Evolutionary conservation across 2,113 vertebrate species (phyloP).

Genomic region (Poeciliopsis occidentalis): DNA sequence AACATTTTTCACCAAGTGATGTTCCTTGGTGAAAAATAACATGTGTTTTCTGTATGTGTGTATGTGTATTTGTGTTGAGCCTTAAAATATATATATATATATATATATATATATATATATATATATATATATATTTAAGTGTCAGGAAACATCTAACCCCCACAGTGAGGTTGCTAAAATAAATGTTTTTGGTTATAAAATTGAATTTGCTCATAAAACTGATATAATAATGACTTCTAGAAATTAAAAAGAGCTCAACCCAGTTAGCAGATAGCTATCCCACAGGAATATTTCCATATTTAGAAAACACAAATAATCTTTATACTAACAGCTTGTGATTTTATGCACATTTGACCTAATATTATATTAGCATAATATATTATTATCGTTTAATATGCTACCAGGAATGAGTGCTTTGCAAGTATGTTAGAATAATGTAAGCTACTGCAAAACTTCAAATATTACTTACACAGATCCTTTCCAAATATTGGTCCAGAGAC

Average conservation of each 20-base stretch:
- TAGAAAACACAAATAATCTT: background rate
- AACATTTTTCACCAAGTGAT: too few species aligned
- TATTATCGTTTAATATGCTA: background rate
- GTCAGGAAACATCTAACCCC: too few species aligned
- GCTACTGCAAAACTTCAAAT: conserved; percentile 36
- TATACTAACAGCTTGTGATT: background rate
- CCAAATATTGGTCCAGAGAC: conserved; percentile 36
- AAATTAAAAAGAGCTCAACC: too few species aligned
- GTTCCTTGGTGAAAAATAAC: too few species aligned
- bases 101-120: too few species aligned
- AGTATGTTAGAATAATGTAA: conserved; percentile 13
- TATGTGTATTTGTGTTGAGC: too few species aligned
- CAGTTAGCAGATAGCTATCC: background rate
- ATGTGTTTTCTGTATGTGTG: too few species aligned
- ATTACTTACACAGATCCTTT: conserved; percentile 46
- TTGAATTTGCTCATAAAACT: background rate
- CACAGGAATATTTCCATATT: background rate
- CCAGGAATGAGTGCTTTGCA: background rate
- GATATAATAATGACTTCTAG: background rate
- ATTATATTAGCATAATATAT: background rate
- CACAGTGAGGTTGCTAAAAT: too few species aligned
- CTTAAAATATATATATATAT: too few species aligned
- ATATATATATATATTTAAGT: too few species aligned
- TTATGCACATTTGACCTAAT: background rate
- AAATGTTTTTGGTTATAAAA: background rate